phyloP scores from a whole-genome alignment of 2,113 vertebrate genomes.

The Passer domesticus region DNA sequence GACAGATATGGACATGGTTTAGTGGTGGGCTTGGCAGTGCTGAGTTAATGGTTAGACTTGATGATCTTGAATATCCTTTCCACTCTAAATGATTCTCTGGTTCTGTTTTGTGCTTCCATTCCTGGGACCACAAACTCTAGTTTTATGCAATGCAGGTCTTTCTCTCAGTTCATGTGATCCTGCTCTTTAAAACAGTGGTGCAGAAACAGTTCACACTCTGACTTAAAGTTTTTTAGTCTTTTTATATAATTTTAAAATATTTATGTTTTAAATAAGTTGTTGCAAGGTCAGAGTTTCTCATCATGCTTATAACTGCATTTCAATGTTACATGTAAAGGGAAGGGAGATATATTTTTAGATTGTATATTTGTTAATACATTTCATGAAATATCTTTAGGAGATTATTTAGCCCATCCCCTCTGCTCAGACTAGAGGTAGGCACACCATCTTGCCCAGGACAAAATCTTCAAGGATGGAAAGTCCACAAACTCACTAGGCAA shows the following conservation, averaged over 20 bases:
- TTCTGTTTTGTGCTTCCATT: not conserved
- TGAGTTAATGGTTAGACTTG: fast-evolving
- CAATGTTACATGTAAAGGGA: not conserved
- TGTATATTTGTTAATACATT: not conserved
- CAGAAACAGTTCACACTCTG: not conserved
- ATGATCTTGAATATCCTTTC: not conserved
- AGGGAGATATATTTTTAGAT: not conserved
- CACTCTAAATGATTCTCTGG: not conserved
- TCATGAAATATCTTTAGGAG: not conserved
- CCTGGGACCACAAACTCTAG: not conserved
- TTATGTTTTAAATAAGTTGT: not conserved
- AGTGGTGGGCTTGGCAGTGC: not conserved
- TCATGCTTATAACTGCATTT: not conserved
- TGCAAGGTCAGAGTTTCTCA: not conserved
- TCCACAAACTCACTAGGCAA: not conserved
- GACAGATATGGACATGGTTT: not conserved
- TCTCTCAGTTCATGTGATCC: not conserved
- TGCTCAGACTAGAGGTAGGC: not conserved
- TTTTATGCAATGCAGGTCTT: not conserved
- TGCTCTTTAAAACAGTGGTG: not conserved
- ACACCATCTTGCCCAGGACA: not conserved
- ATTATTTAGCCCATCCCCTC: not conserved
- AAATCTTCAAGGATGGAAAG: not conserved
- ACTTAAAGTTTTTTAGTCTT: not conserved
- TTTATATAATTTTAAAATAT: not conserved